Evolutionary conservation across 2,888 invertebrate genomes (phyloP), one percentile per base, ranked within the genome.

Genomic region (Eumerus sabulonum): DNA sequence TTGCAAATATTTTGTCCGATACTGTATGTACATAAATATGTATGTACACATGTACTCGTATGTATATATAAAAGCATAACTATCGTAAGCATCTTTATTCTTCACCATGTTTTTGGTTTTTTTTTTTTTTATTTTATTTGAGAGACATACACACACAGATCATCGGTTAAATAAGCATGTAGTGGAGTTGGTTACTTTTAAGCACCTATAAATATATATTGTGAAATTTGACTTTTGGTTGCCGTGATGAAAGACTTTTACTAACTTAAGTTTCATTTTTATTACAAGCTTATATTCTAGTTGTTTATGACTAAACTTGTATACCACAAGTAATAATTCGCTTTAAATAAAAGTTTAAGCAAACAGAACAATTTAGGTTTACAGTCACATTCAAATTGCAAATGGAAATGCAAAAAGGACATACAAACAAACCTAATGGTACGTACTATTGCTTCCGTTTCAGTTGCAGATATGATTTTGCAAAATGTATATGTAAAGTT

Each of bases 91-190:
- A 81, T 71, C 44, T 54, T 64, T 62, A 50, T 63, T 63, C 72
- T 45, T 47, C 68, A 42, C 60, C 44, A 27, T 44, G 2, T 68
- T 73, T 79, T 79, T 74, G 73, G 59, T 66, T 74, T 72, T 36
- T 35, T 27, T 47, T n/a, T 40, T 45, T 66, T 74, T 72, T 27
- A 11, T 45, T 48, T 68, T 50, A 74, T 81, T 67, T 73, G 74
- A 84, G 82, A 82, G 83, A 82, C 81, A 79, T 81, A 82, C 82
- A 83, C 83, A 83, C 83, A 84, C 83, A 83, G 83, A 83, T 83
- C 84, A 48, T 84, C 84, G 83, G 82, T 82, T 84, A 82, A 81
- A 82, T 77, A 76, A n/a, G n/a, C n/a, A n/a, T 74, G 77, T 74
- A 79, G 79, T 79, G 73, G 73, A 73, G 79, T 79, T 70, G 79